Base-by-base conservation (phyloP, 2,113 vertebrate genomes). In the Asarcornis scutulata region DNA sequence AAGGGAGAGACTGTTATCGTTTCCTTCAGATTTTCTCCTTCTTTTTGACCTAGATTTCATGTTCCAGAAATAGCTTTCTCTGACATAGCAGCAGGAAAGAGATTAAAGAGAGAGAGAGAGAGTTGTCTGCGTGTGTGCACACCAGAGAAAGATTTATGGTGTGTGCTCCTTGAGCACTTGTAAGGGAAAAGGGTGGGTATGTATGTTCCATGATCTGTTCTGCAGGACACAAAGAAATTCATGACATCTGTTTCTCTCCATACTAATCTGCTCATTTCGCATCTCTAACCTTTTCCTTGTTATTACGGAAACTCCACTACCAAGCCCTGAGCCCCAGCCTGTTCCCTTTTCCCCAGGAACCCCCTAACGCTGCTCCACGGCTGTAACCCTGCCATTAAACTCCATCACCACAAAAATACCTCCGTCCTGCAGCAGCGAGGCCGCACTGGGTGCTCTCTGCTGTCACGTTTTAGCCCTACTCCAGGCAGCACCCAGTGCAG, bases 31-130 rank as follows among this genome's bases (percentile, higher is more conserved):
- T 64, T 91, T 95, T 96, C 96, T 96, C 95, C 93, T 91, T 96
- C 89, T 96, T 97, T 97, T 97, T 98, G 97, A 98, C 98, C 97
- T 97, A 98, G 97, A 97, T 98, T 98, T 96, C 91, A 94, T 13
- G 59, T 97, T 97, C 97, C 97, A 97, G 94, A 98, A 98, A 98
- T 98, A 98, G 96, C 96, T 98, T 96, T 96, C 92, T 96, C 94
- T 97, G 93, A 96, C 97, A 97, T 50, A 96, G 91, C 93, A 95
- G 93, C 93, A 96, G 95, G 94, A 80, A 56, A 42, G 66, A 64
- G 84, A 97, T 97, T 95, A 96, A 40, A 40, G 40, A 40, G 86
- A 76, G 67, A 38, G 64, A 63, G 42, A 12, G 8, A 3, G 63
- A 18, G 58, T 18, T 53, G 31, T 21, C 18, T 46, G 32, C 2